Base-by-base conservation (phyloP, 2,113 vertebrate species). In the Bos taurus region DNA sequence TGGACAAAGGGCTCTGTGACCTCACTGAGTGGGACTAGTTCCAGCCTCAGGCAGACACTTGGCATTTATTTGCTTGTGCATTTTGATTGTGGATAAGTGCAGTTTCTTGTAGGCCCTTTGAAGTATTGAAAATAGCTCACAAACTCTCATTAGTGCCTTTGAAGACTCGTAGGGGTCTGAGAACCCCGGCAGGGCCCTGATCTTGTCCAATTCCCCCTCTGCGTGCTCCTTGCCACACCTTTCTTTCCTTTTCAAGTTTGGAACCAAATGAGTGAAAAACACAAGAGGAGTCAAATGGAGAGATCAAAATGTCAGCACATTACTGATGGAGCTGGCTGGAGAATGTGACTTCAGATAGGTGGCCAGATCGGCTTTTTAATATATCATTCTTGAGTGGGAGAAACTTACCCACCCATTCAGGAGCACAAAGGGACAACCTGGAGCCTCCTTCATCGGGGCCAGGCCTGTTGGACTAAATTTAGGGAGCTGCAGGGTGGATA, bases 41-140 rank as follows among this genome's bases (percentile, higher is more conserved):
- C 96, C 97, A 98, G 83, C 59, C 67, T 4, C 4, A 21, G 85
- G 93, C 97, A 96, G 94, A 64, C 94, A 71, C 91, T 96, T 89
- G 89, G 71, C 95, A 60, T 71, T 89, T 95, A 93, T 87, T 93
- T 95, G 67, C 78, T 25, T 94, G 60, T 91, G 91, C 78, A 74
- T 95, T 89, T 95, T 95, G 93, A 97, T 67, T 1, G 12, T 33
- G 93, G 93, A 43, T 91, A 97, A 94, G 95, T 87, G 87, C 57
- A 81, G 50, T 94, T 97, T 95, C 94, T 90, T 26, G 97, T 88
- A 74, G 67, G 56, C 10, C 50, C 78, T 97, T 67, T 97, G 91
- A 89, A 84, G 86, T 84, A 87, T 60, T 89, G 91, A 57, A 96
- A 95, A 96, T 95, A 95, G 93, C 89, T 89, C 89, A 52, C 67